These are phyloP conservation scores for Zygogramma bicolorata DNA, from an alignment of 2,888 invertebrate genomes.

Conservation along the genomic window DNA sequence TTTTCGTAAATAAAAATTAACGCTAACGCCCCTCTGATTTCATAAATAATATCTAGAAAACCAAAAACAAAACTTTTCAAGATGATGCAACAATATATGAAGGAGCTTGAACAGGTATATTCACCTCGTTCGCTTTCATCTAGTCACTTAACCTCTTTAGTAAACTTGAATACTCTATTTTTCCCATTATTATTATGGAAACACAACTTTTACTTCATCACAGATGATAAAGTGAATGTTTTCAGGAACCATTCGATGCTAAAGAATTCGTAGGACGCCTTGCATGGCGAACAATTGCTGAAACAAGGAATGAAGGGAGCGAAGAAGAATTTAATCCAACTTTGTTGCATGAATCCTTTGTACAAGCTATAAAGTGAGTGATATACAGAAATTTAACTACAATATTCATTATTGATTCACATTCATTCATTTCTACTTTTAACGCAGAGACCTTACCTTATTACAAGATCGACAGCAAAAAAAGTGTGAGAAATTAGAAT, in stretches of 20 bases:
- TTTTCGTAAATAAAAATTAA: too few species aligned
- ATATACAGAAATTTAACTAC: neutral
- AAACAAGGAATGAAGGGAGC: slow-evolving; percentile 74
- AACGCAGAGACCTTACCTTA: slow-evolving; percentile 72
- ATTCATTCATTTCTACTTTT: slow-evolving; percentile 5
- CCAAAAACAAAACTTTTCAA: slow-evolving; percentile 49
- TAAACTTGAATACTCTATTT: too few species aligned
- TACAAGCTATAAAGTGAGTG: slow-evolving; percentile 87
- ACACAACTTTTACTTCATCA: neutral
- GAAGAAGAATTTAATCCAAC: slow-evolving; percentile 87
- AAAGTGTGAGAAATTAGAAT: slow-evolving; percentile 87
- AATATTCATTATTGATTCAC: too few species aligned
- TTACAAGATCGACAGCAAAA: slow-evolving; percentile 87
- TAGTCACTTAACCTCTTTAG: too few species aligned
- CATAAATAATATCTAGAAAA: too few species aligned
- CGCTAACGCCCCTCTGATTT: too few species aligned
- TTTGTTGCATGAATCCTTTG: slow-evolving; percentile 90
- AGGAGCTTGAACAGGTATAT: slow-evolving; percentile 84
- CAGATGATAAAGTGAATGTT: slow-evolving; percentile 29
- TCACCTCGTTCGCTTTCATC: too few species aligned
- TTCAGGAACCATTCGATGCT: slow-evolving; percentile 95
- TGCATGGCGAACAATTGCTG: slow-evolving; percentile 91
- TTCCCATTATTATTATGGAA: too few species aligned
- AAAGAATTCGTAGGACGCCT: slow-evolving; percentile 97
- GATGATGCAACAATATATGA: slow-evolving; percentile 90